Base-by-base conservation (phyloP, 2,113 vertebrate species). In the Cebus imitator region DNA sequence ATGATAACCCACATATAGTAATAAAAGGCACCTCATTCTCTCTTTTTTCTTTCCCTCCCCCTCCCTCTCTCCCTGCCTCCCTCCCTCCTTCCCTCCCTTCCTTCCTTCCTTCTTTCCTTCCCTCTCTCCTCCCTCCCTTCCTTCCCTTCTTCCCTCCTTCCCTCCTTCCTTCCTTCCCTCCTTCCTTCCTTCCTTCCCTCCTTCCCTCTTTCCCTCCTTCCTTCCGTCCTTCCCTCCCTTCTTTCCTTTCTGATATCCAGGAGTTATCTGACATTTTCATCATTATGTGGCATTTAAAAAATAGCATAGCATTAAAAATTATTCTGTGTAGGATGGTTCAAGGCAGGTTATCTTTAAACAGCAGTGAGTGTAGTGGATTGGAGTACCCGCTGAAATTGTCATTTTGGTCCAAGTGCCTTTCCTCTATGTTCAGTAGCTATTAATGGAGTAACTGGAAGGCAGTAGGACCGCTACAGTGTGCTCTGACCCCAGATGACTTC, bases 381-480 rank as follows among this genome's bases (percentile, higher is more conserved):
- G 82, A 89, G 79, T 16, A 72, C 30, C 55, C 55, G 68, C 20
- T 50, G n/a, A 64, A 66, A 17, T 5, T 21, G 64, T 17, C 35
- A 30, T 80, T 45, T 68, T 61, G 78, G 45, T 95, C 37, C 52
- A 61, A 87, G 83, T 50, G 16, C 61, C 75, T 96, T 75, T 72
- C 20, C 40, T 78, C 32, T 95, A 12, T 18, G 66, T 57, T 93
- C 43, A 66, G 76, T n/a, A 35, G 90, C 92, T 97, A 90, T 97
- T 87, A 82, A 87, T 83, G 68, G 94, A 96, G 27, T 75, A 55
- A 13, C n/a, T 91, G 87, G 90, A 79, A 95, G 89, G 94, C 82
- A 40, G 4, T 20, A 40, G 30, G 35, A 20, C 40, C 45, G n/a
- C 48, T 43, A 9, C 58, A 13, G 61, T 88, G 82, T 82, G 13